Base-by-base conservation (phyloP, 2,888 invertebrate genomes). In the Halictus quadricinctus region DNA sequence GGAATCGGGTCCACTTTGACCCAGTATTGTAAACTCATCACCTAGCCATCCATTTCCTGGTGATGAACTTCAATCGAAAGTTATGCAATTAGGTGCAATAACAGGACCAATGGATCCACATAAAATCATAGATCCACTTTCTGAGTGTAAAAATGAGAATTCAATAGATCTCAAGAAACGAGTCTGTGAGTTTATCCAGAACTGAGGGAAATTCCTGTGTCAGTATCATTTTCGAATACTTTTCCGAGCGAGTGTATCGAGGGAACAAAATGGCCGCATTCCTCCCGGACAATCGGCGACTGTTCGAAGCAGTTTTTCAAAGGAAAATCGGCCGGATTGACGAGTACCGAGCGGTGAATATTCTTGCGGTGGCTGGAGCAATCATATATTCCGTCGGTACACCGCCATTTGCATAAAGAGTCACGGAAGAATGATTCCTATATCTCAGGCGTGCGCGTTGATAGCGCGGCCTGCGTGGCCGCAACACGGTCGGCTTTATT, bases 361-460 rank as follows among this genome's bases (percentile, higher is more conserved):
- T 72, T 66, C 73, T 60, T 66, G n/a, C 69, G n/a, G 41, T 8
- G 21, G 60, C 84, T 64, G 72, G 60, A 5, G 69, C 73, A 80
- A 87, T 88, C 87, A 80, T 85, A 81, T 74, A 58, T 81, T 76
- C 86, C 76, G 80, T 70, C 83, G 25, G 79, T 70, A 75, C 76
- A 72, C 72, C 48, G 43, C 72, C 81, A 90, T 89, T 90, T 88
- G 43, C 89, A 89, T 89, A 88, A 89, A 85, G 85, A 87, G 88
- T 90, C 86, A 89, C 89, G 88, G 81, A 88, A 89, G 89, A 89
- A 86, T 79, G 85, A 87, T 84, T 88, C 76, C 76, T 75, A 70
- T 83, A 83, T 86, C 79, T 85, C 79, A 74, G 79, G 60, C 81
- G 69, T 79, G 66, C 75, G 77, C 77, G 74, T 60, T 60, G 77